Conservation (phyloP, 2,888 invertebrate species). For the Drosophila hawaiiensis region DNA sequence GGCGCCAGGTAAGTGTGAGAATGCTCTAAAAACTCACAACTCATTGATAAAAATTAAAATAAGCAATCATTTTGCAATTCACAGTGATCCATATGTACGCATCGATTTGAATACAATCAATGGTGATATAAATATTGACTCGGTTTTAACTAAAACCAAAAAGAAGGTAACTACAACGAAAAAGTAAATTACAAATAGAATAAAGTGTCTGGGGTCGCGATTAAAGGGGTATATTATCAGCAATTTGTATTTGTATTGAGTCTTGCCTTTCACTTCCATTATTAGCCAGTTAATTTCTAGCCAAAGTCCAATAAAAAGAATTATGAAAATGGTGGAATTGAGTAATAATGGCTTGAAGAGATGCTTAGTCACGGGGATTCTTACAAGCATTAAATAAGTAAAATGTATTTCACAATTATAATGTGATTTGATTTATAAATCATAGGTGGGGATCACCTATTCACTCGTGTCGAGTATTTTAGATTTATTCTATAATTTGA, state of each 20-base stretch:
- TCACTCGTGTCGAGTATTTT: not conserved
- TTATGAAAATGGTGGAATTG: constrained; percentile 17
- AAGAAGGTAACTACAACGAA: constrained; percentile 90
- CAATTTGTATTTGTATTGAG: not conserved
- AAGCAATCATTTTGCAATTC: constrained; percentile 57
- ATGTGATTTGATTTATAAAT: not conserved
- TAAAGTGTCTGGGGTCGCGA: not conserved
- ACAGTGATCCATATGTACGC: constrained; percentile 98
- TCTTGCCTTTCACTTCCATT: constrained; percentile 7
- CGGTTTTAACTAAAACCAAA: constrained; percentile 97
- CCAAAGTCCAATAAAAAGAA: constrained; percentile 6
- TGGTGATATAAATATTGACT: constrained; percentile 95
- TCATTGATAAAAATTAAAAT: not conserved
- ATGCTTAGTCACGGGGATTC: constrained; percentile 21
- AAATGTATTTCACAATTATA: constrained; percentile 13
- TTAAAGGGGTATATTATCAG: constrained; percentile 63
- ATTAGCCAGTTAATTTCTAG: constrained; percentile 4
- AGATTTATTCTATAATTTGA: not conserved
- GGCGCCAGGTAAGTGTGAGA: constrained; percentile 92
- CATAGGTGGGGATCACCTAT: not conserved
- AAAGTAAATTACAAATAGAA: not conserved
- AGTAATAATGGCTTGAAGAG: constrained; percentile 10
- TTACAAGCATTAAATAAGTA: not conserved
- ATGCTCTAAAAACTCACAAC: not conserved
- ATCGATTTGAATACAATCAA: constrained; percentile 95